Evolutionary conservation across 2,888 invertebrate species (phyloP).

Genomic region (Lochmaea crataegi): DNA sequence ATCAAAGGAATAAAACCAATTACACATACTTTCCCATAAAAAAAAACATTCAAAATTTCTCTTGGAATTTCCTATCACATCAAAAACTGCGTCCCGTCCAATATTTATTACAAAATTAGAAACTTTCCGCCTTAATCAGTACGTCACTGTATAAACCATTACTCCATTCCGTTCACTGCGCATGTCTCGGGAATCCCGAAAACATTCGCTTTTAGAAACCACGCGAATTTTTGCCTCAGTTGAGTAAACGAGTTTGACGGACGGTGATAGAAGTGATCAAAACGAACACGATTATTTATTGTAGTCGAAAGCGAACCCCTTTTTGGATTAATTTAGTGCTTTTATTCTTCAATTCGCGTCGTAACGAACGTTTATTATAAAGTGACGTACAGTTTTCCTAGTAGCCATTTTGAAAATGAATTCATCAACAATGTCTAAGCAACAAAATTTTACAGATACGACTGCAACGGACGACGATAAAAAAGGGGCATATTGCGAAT

Average conservation of each 20-base stretch:
- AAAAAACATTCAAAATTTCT: conserved; percentile 10
- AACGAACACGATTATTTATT: conserved; percentile 42
- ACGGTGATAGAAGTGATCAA: conserved; percentile 26
- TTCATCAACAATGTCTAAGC: conserved; percentile 47
- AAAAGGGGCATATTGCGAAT: conserved; percentile 52
- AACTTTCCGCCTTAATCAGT: conserved; percentile 20
- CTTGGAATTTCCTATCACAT: conserved; percentile 17
- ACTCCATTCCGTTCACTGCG: conserved; percentile 48
- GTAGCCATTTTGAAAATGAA: conserved; percentile 42
- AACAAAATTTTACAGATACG: conserved; percentile 56
- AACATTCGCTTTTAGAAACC: conserved; percentile 42
- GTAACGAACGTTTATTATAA: conserved; percentile 30
- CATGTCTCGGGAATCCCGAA: conserved; percentile 61
- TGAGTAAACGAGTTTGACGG: conserved; percentile 50
- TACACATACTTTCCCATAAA: background rate
- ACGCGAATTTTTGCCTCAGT: conserved; percentile 28
- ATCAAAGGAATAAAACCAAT: background rate
- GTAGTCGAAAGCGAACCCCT: conserved; percentile 21
- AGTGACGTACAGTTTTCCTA: conserved; percentile 25
- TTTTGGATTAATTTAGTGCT: conserved; percentile 21
- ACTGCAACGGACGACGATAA: conserved; percentile 53
- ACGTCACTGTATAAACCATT: conserved; percentile 19
- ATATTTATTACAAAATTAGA: conserved; percentile 17
- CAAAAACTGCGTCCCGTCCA: background rate
- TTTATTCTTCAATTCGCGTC: conserved; percentile 17